Evolutionary conservation across 2,797 vertebrate genomes (phyloP).

Genomic region (Australoheros facetus): DNA sequence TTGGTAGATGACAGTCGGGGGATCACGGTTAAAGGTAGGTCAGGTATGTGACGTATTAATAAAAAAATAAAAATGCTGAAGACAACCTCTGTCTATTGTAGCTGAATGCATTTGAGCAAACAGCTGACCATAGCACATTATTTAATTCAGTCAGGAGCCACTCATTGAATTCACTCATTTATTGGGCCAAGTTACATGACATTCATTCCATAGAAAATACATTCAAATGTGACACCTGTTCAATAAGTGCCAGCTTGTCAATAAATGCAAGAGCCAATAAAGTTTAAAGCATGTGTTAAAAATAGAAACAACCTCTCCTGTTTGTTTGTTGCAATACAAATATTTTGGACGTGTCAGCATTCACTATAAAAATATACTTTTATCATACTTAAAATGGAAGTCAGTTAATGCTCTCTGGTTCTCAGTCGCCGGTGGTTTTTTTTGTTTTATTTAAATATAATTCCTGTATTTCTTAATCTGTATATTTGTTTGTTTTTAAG

Average conservation of each 20-base stretch:
- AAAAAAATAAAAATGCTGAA: background rate
- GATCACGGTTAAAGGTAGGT: background rate
- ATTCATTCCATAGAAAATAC: conserved; percentile 86
- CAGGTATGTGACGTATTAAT: background rate
- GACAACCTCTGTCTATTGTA: background rate
- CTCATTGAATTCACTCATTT: conserved; percentile 59
- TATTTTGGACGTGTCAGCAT: conserved; percentile 58
- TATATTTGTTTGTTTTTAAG: conserved; percentile 41
- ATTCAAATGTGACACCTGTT: conserved; percentile 79
- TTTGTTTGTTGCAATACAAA: conserved; percentile 70
- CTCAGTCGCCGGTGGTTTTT: conserved; percentile 21
- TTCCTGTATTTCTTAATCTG: conserved; percentile 18
- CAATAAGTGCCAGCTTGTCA: conserved; percentile 62
- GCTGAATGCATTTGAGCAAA: background rate
- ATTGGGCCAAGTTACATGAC: conserved; percentile 77
- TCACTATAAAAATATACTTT: conserved; percentile 81
- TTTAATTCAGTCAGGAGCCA: background rate
- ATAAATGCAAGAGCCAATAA: conserved; percentile 62
- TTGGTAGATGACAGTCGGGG: background rate
- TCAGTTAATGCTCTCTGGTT: conserved; percentile 52
- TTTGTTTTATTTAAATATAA: background rate
- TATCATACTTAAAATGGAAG: conserved; percentile 72
- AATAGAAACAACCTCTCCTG: conserved; percentile 70
- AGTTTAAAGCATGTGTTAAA: conserved; percentile 73
- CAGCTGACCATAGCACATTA: background rate